Conservation (phyloP, 1,140 invertebrate species). For the Euura lappo region DNA sequence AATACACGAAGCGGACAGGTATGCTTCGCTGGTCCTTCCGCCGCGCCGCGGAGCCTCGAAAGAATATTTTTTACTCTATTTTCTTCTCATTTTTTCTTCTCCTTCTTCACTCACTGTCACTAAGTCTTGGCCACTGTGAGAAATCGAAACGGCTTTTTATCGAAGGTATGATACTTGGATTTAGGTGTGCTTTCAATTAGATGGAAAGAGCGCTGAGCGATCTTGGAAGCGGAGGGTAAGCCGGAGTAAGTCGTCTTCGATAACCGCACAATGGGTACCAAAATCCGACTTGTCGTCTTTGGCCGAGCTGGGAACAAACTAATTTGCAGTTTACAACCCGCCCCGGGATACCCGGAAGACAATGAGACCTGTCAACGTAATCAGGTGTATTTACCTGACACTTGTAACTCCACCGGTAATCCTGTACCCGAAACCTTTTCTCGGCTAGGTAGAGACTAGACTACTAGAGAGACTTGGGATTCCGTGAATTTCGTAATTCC, state of each 20-base stretch:
- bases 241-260: neutral
- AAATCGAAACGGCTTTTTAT: neutral
- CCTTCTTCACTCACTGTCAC: constrained; percentile 5
- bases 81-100: too few species aligned
- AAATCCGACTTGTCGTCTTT: neutral
- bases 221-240: too few species aligned
- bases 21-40: constrained; percentile 12
- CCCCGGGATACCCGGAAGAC: neutral
- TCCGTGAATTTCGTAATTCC: too few species aligned
- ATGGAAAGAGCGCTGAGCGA: neutral
- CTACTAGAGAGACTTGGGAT: too few species aligned
- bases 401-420: neutral
- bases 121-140: constrained; percentile 18
- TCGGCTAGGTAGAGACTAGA: too few species aligned
- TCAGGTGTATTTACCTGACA: neutral
- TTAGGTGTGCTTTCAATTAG: neutral
- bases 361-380: neutral
- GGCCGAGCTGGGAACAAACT: neutral
- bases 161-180: constrained; percentile 9
- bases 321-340: neutral
- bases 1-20: constrained; percentile 15
- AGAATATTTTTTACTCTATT: neutral
- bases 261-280: neutral
- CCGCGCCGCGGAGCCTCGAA: neutral
- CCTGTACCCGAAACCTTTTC: too few species aligned